Percentiles rank a stretch among this genome's conserved stretches.
phyloP scores from a whole-genome alignment of 92 coral and sea anemone genomes.

The Palythoa grandiflora region DNA sequence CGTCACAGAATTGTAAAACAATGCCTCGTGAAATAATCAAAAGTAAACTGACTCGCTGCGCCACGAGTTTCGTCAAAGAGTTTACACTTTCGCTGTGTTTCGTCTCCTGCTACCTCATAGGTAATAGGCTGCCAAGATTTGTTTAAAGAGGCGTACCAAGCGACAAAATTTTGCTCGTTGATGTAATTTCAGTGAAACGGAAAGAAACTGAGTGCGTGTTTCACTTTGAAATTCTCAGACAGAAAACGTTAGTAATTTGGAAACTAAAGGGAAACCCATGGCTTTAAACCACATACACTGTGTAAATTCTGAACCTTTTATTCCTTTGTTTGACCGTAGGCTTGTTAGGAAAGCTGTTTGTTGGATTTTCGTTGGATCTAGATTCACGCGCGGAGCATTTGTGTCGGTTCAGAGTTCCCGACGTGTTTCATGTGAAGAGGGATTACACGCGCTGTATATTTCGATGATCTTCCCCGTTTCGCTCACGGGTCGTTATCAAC shows the following conservation, averaged over 20 bases:
- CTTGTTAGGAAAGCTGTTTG: background rate
- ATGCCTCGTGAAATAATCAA: conserved; percentile 99
- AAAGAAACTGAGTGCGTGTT: conserved; percentile 25
- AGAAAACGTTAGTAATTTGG: conserved; percentile 53
- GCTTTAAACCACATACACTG: conserved; percentile 66
- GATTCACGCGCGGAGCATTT: conserved; percentile 27
- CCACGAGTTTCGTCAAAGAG: conserved; percentile 88
- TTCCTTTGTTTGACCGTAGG: background rate
- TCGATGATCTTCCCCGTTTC: background rate
- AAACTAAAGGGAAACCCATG: conserved; percentile 89
- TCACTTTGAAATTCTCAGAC: conserved; percentile 46
- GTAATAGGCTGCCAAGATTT: conserved; percentile 54
- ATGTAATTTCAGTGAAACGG: conserved; percentile 30
- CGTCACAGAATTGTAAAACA: conserved; percentile 99
- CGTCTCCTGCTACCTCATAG: conserved; percentile 52
- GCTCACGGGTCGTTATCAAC: background rate
- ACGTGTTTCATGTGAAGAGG: background rate
- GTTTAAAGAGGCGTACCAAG: conserved; percentile 22
- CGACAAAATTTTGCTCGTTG: conserved; percentile 10
- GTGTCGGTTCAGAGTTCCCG: conserved; percentile 10
- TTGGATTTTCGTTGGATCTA: background rate
- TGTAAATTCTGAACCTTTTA: conserved; percentile 45
- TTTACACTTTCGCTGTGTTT: conserved; percentile 76
- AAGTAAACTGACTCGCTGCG: conserved; percentile 99
- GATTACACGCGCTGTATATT: conserved; percentile 11